These are phyloP conservation scores for Drosophila leontia DNA, from an alignment of 1,140 invertebrate genomes.

Conservation along the genomic window DNA sequence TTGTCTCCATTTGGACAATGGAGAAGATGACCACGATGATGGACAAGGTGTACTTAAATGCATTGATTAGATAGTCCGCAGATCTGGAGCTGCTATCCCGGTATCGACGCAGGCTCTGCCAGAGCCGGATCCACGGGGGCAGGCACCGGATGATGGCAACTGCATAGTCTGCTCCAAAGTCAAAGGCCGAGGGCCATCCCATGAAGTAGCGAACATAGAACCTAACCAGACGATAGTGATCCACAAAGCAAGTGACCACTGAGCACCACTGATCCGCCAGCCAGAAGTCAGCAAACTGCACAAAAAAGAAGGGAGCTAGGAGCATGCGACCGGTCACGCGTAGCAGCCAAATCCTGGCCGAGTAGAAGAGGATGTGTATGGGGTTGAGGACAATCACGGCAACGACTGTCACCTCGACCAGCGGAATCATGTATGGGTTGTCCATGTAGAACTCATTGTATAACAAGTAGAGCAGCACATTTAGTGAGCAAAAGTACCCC, in stretches of 20 bases:
- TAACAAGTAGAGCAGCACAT: constrained; percentile 85
- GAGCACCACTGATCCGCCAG: constrained; percentile 96
- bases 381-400: constrained; percentile 89
- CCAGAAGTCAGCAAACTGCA: constrained; percentile 97
- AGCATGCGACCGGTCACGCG: constrained; percentile 87
- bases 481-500: constrained; percentile 89
- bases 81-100: constrained; percentile 85
- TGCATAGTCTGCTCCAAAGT: constrained; percentile 46
- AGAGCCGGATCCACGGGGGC: constrained; percentile 94
- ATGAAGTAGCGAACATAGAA: constrained; percentile 53
- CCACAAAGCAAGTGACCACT: constrained; percentile 90
- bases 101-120: constrained; percentile 93
- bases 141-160: constrained; percentile 89
- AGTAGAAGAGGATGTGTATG: constrained; percentile 83
- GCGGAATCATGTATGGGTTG: constrained; percentile 87
- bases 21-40: constrained; percentile 90
- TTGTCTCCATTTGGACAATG: constrained; percentile 31
- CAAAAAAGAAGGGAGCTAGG: constrained; percentile 92
- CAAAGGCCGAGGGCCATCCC: background rate
- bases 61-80: constrained; percentile 91
- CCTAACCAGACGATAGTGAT: constrained; percentile 87
- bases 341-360: constrained; percentile 85
- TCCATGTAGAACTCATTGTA: constrained; percentile 85
- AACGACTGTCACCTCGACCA: constrained; percentile 86
- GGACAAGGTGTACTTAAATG: constrained; percentile 92